Conservation (phyloP, 2,113 vertebrate genomes). For the Ranitomeya imitator region DNA sequence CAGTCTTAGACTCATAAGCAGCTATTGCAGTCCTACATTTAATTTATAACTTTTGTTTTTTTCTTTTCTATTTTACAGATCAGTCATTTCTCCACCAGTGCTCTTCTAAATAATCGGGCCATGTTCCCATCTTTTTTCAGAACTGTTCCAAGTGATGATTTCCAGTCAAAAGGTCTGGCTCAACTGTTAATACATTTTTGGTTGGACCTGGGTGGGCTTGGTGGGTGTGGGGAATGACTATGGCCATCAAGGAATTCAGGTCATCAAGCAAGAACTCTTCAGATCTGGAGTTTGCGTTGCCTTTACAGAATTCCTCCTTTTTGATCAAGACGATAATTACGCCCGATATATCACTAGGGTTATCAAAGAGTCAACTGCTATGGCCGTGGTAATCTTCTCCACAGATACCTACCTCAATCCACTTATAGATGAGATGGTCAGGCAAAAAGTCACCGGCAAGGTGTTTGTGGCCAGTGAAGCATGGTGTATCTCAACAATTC, state of each 20-base stretch:
- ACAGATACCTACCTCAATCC: not conserved
- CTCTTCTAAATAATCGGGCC: conserved; percentile 66
- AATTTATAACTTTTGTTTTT: not conserved
- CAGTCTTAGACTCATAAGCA: too few relatives aligned
- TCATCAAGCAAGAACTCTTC: conserved; percentile 14
- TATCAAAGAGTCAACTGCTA: conserved; percentile 16
- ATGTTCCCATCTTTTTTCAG: not conserved
- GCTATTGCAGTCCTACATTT: too few relatives aligned
- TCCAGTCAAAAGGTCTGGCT: conserved; percentile 27
- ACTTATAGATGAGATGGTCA: conserved; percentile 17
- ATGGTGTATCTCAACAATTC: conserved; percentile 21
- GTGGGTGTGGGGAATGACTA: conserved; percentile 25
- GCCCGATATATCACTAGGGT: not conserved
- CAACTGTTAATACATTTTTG: conserved; percentile 22
- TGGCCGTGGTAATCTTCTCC: not conserved
- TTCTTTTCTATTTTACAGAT: conserved; percentile 56
- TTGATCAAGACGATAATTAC: not conserved
- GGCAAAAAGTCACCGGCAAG: conserved; percentile 4
- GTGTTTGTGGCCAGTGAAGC: conserved; percentile 44
- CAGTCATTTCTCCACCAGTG: conserved; percentile 10
- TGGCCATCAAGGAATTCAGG: conserved; percentile 29
- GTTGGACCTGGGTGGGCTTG: conserved; percentile 33
- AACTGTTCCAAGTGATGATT: not conserved
- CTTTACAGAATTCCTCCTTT: conserved; percentile 3
- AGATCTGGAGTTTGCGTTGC: conserved; percentile 27